These are phyloP conservation scores for Peromyscus polionotus DNA, from an alignment of 2,113 vertebrate genomes.

Conservation along the genomic window DNA sequence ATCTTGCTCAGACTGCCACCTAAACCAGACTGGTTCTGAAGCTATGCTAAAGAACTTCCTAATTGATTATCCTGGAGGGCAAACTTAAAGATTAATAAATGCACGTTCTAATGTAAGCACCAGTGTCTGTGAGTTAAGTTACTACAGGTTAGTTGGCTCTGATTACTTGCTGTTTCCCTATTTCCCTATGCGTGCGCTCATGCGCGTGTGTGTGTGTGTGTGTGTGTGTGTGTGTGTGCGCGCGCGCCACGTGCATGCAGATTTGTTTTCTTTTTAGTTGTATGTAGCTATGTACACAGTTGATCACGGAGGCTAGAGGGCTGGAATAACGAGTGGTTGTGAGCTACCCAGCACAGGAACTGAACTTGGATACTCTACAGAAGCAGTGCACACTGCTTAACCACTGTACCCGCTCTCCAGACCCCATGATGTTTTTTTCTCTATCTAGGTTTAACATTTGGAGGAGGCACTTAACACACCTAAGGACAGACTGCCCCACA, in stretches of 20 bases:
- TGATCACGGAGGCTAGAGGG: neutral
- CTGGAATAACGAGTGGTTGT: too few relatives aligned
- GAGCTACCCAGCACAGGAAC: neutral
- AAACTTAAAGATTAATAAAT: neutral
- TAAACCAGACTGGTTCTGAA: neutral
- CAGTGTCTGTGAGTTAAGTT: neutral
- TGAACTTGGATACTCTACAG: neutral
- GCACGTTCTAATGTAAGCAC: neutral
- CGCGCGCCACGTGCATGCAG: too few relatives aligned
- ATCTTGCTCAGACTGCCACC: neutral
- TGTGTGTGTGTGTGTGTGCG: rapidly evolving
- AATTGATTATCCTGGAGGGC: neutral
- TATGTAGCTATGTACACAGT: neutral
- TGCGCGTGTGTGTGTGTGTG: neutral
- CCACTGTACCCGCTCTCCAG: neutral
- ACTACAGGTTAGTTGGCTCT: neutral
- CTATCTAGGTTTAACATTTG: constrained; percentile 16
- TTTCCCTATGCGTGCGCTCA: too few relatives aligned
- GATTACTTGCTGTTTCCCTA: neutral
- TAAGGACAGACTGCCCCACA: neutral
- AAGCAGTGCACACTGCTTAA: neutral
- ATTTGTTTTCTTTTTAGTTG: neutral
- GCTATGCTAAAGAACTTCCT: neutral
- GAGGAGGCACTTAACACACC: neutral
- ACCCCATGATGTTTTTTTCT: neutral